Conservation (phyloP, 2,797 vertebrate genomes). For the Meriones psammophilus region DNA sequence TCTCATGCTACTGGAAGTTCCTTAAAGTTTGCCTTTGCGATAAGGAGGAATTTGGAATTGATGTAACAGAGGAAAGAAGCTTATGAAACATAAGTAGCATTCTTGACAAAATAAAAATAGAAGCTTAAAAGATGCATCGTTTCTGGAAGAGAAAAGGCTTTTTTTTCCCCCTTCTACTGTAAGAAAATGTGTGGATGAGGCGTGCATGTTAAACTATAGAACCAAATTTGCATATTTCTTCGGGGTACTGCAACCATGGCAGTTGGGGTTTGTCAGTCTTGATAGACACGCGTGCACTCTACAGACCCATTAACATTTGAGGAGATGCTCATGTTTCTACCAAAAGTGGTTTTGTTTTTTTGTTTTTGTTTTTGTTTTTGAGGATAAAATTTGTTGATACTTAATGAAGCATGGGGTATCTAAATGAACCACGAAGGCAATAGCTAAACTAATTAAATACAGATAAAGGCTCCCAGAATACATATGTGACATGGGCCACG, state of each 20-base stretch:
- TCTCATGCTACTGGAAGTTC: constrained; percentile 53
- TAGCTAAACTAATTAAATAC: constrained; percentile 93
- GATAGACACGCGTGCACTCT: constrained; percentile 85
- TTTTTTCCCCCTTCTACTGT: constrained; percentile 56
- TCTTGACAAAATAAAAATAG: constrained; percentile 82
- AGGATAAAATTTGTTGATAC: constrained; percentile 90
- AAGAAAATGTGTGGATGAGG: constrained; percentile 79
- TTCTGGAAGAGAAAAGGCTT: constrained; percentile 72
- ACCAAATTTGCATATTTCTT: constrained; percentile 81
- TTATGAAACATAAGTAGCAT: constrained; percentile 80
- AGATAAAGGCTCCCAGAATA: constrained; percentile 89
- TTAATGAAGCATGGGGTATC: constrained; percentile 92
- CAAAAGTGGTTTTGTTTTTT: constrained; percentile 76
- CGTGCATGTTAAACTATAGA: constrained; percentile 74
- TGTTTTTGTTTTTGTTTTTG: constrained; percentile 74
- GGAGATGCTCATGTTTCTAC: constrained; percentile 85
- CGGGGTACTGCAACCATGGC: constrained; percentile 67
- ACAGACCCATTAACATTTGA: constrained; percentile 87
- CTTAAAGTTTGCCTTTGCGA: constrained; percentile 71
- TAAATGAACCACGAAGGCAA: constrained; percentile 90
- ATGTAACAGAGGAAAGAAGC: constrained; percentile 73
- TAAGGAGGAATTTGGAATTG: constrained; percentile 71
- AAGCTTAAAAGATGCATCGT: constrained; percentile 77
- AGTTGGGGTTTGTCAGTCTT: constrained; percentile 77
- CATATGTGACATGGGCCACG: constrained; percentile 85